Base-by-base conservation (phyloP, 2,113 vertebrate genomes). In the Rostratula benghalensis region DNA sequence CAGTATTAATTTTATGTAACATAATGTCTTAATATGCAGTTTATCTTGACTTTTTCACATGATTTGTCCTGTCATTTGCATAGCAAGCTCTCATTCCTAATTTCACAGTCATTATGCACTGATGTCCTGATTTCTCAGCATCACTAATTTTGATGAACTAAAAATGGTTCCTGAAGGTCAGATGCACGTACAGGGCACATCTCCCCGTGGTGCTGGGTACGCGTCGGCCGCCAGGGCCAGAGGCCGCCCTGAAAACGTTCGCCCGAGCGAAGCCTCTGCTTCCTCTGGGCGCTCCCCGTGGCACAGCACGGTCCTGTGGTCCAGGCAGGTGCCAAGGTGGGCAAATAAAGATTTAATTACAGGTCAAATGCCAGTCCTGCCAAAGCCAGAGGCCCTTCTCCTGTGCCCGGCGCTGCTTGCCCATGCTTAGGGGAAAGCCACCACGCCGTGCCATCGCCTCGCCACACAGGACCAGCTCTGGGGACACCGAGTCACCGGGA, bases 41-140 rank as follows among this genome's bases (percentile, higher is more conserved):
- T 98, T 98, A 98, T 99, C 99, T 99, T 98, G 98, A 98, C 98
- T 99, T 99, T 98, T 99, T 98, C 99, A 99, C 99, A 98, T 98
- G 98, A 98, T 98, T 99, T 98, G 98, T 98, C 98, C 98, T 98
- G 98, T 98, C 98, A 99, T 99, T 99, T 99, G 99, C 99, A 99
- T 98, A 99, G 98, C 95, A 97, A 97, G 97, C 97, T 98, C 98
- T 98, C 98, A 97, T 98, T 98, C 98, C 98, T 99, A 98, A 99
- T 99, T 99, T 99, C 98, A 99, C 99, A 99, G 98, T 99, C 99
- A 99, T 99, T 99, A 99, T 99, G 99, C 98, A 98, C 98, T 98
- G 98, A 99, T 98, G 99, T 99, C 98, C 98, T 98, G 98, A 99
- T 98, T 99, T 98, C 98, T 98, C 98, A 98, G 99, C 99, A 99